Evolutionary conservation across 2,797 vertebrate genomes (phyloP), one percentile per base, ranked within the genome.

Genomic region (Acomys russatus): DNA sequence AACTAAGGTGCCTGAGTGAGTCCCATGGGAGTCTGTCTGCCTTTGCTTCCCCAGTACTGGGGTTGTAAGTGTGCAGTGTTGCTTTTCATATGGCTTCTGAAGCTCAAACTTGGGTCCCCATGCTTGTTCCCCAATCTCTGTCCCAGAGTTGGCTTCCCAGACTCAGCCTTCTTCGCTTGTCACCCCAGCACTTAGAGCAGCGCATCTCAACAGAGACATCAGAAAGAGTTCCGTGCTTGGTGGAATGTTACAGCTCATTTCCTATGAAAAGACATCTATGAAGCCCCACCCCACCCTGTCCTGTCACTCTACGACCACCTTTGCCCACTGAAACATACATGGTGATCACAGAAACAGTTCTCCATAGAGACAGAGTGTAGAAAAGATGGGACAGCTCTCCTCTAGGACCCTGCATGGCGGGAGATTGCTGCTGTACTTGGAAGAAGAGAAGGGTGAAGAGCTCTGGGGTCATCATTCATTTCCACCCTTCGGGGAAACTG

Each of bases 401-500:
- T 6, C 56, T 64, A 33, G 71, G 54, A 63, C 64, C 96, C 68
- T 15, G 82, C 30, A 0, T 6, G 68, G 64, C 54, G 54, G 54
- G 28, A 17, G 35, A 14, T 54, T 2, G 28, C 89, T 66, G 59
- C 11, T 38, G 17, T 22, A 15, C 66, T 93, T 63, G 89, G 90
- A 82, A 44, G 51, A 73, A 63, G 56, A 64, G 71, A 92, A 84
- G 74, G 66, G 70, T n/a, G 79, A 89, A 49, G 51, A 28, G 49
- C 78, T 66, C 76, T 2, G 17, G 95, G 78, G n/a, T 76, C 10
- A 94, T 95, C 94, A 66, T 30, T 96, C 97, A 93, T 86, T 64
- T 28, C 9, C 2, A 17, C 12, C 88, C 92, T 80, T 33, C 14
- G 64, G 93, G 96, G 79, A 90, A 73, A 11, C 18, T 94, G 56